These are phyloP conservation scores for Magallana nippona DNA, from an alignment of 2,888 invertebrate genomes.

Conservation along the genomic window DNA sequence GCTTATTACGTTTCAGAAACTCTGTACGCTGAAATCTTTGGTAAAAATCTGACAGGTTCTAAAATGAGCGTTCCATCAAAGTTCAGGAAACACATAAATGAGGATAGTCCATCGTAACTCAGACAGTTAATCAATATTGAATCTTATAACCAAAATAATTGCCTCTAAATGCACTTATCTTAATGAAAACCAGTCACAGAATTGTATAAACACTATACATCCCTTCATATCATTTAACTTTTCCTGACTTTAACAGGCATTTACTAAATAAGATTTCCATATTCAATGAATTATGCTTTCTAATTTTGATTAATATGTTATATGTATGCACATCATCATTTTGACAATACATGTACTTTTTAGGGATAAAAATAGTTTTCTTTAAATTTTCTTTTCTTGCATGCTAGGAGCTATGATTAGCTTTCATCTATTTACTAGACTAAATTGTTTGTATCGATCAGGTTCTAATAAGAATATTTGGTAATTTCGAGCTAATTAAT, in stretches of 20 bases:
- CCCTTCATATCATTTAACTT: neutral
- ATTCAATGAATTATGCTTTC: too few relatives aligned
- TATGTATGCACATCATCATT: too few relatives aligned
- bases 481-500: too few relatives aligned
- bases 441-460: too few relatives aligned
- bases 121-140: conserved; percentile 30
- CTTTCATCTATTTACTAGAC: too few relatives aligned
- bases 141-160: conserved; percentile 25
- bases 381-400: too few relatives aligned
- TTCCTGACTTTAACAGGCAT: neutral
- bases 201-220: conserved; percentile 20
- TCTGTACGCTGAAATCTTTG: conserved; percentile 2
- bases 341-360: too few relatives aligned
- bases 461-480: too few relatives aligned
- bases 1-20: neutral
- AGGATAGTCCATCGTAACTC: neutral
- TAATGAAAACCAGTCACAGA: conserved; percentile 26
- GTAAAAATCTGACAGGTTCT: conserved; percentile 20
- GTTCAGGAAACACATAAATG: conserved; percentile 5
- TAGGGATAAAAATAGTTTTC: too few relatives aligned
- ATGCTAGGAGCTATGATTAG: too few relatives aligned
- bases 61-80: conserved; percentile 5
- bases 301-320: neutral
- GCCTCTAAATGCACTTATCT: conserved; percentile 31
- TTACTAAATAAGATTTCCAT: too few relatives aligned